Evolutionary conservation across 2,888 invertebrate genomes (phyloP).

Genomic region (Nemoura dubitans): DNA sequence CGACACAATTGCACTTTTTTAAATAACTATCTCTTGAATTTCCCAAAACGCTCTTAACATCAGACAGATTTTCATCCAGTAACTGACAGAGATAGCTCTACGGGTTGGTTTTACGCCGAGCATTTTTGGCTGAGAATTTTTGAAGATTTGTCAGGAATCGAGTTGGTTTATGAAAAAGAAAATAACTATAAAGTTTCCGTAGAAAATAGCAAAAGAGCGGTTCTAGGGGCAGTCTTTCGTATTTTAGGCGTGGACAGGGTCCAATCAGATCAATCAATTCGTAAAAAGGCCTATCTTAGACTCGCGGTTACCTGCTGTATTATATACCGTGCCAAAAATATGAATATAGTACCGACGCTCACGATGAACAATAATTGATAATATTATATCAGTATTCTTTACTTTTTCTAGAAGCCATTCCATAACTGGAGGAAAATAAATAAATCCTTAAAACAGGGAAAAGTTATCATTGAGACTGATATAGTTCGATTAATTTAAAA

Average conservation of each 20-base stretch:
- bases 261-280: neutral
- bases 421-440: neutral
- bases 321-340: neutral
- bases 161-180: neutral
- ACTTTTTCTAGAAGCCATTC: neutral
- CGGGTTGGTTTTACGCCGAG: neutral
- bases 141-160: neutral
- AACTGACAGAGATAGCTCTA: neutral
- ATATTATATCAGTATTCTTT: neutral
- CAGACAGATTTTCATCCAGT: neutral
- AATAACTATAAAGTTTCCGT: neutral
- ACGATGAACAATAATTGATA: neutral
- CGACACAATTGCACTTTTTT: neutral
- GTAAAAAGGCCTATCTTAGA: slow-evolving; percentile 2
- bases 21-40: neutral
- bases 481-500: neutral
- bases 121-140: neutral
- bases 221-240: neutral
- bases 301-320: neutral
- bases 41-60: neutral
- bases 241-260: neutral
- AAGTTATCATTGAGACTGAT: neutral
- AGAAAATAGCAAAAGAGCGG: neutral
- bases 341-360: neutral
- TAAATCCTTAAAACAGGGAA: neutral